phyloP scores from a whole-genome alignment of 2,888 invertebrate genomes.

The Apamea monoglypha region DNA sequence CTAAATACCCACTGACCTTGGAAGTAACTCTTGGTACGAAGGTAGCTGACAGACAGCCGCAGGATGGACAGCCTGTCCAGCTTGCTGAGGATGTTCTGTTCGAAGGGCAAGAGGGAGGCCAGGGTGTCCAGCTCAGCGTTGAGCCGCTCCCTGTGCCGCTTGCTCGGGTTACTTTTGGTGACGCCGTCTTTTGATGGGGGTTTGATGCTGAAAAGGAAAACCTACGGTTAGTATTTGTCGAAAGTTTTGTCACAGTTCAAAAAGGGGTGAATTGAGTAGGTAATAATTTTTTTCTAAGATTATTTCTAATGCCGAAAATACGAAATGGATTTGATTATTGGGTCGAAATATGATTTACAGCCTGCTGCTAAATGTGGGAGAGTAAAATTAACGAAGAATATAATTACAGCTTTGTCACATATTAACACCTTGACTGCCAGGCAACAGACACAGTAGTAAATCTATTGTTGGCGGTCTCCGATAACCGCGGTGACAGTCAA shows the following conservation, averaged over 20 bases:
- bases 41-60: conserved; percentile 99
- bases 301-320: neutral
- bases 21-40: conserved; percentile 99
- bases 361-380: too few relatives aligned
- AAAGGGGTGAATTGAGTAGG: neutral
- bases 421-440: too few relatives aligned
- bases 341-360: too few relatives aligned
- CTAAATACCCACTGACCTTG: conserved; percentile 93
- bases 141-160: conserved; percentile 98
- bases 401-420: too few relatives aligned
- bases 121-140: conserved; percentile 99
- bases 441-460: too few relatives aligned
- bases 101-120: conserved; percentile 98
- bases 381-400: too few relatives aligned
- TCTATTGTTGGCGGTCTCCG: too few relatives aligned
- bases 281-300: neutral
- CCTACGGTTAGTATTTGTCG: neutral
- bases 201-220: conserved; percentile 94
- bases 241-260: neutral
- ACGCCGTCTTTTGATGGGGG: conserved; percentile 98
- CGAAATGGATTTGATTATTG: too few relatives aligned
- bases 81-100: conserved; percentile 99
- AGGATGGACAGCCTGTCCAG: conserved; percentile 99
- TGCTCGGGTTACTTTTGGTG: conserved; percentile 99
- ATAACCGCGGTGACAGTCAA: too few relatives aligned